A percentile compares a stretch with the other conserved stretches of the same genome.
phyloP scores from a whole-genome alignment of 1,140 invertebrate species.

The Rhopalosiphum maidis region DNA sequence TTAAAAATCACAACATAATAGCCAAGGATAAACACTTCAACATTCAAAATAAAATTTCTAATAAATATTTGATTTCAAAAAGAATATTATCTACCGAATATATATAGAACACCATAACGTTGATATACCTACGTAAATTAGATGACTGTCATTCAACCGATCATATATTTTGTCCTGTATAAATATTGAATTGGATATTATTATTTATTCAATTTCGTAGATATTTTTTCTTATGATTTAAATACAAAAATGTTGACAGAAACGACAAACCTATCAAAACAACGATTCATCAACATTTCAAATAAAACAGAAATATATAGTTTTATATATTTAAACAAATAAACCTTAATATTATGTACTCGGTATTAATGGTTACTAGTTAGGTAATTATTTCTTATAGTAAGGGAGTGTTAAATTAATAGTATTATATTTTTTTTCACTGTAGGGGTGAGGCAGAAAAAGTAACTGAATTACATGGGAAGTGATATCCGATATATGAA shows the following conservation, averaged over 20 bases:
- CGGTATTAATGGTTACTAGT: not conserved
- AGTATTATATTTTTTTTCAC: not conserved
- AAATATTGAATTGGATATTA: not conserved
- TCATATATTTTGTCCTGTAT: not conserved
- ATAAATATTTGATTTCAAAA: not conserved
- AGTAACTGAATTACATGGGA: not conserved
- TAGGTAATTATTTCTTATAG: not conserved
- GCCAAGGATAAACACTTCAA: not conserved
- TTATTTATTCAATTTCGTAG: not conserved
- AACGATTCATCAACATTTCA: not conserved
- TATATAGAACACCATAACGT: not conserved
- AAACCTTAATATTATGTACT: not conserved
- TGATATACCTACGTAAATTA: not conserved
- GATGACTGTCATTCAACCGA: constrained; percentile 7
- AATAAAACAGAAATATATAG: not conserved
- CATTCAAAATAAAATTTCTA: not conserved
- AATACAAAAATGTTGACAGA: not conserved
- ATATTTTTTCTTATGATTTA: not conserved
- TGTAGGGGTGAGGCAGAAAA: not conserved
- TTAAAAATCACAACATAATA: not conserved
- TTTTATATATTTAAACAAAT: not conserved
- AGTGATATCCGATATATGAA: not conserved
- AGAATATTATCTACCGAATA: not conserved
- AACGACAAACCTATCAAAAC: not conserved
- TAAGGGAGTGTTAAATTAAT: not conserved